Percentiles rank a stretch among this genome's conserved stretches.
Evolutionary conservation across 30 jellyfish, hydroid and myxozoan genomes (phyloP).

Genomic region (Cassiopea andromeda): DNA sequence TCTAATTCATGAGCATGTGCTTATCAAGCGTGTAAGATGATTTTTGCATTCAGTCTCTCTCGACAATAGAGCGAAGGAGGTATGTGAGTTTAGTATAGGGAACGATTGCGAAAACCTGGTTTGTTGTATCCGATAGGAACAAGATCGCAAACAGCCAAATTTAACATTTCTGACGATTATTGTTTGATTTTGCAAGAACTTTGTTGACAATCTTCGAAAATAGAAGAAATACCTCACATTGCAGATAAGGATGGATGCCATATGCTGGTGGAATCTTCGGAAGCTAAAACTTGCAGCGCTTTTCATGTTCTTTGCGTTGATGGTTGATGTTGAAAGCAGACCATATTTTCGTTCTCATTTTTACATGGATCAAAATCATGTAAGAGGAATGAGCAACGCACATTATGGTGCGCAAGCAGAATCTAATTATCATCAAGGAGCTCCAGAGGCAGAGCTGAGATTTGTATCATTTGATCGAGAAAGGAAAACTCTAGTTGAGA

Average conservation of each 20-base stretch:
- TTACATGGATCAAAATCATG: slow-evolving; percentile 26
- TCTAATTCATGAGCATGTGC: not conserved
- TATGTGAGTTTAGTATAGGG: no score
- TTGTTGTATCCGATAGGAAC: not conserved
- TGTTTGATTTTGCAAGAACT: no score
- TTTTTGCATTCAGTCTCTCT: not conserved
- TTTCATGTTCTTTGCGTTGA: not conserved
- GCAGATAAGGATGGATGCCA: not conserved
- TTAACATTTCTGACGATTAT: no score
- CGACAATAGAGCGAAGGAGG: not conserved
- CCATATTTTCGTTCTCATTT: slow-evolving; percentile 32
- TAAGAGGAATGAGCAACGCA: not conserved
- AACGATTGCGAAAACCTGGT: not conserved
- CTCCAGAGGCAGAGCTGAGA: slow-evolving; percentile 3
- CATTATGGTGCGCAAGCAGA: not conserved
- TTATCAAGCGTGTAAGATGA: not conserved
- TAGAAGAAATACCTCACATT: not conserved
- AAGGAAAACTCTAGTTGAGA: slow-evolving; percentile 21
- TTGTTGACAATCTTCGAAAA: not conserved
- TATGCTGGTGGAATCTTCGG: not conserved
- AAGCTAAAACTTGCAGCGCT: not conserved
- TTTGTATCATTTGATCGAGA: slow-evolving; percentile 31
- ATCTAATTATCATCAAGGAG: not conserved
- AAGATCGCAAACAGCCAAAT: no score
- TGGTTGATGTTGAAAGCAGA: slow-evolving; percentile 22